phyloP scores from a whole-genome alignment of 2,113 vertebrate species.

The Trichechus manatus region DNA sequence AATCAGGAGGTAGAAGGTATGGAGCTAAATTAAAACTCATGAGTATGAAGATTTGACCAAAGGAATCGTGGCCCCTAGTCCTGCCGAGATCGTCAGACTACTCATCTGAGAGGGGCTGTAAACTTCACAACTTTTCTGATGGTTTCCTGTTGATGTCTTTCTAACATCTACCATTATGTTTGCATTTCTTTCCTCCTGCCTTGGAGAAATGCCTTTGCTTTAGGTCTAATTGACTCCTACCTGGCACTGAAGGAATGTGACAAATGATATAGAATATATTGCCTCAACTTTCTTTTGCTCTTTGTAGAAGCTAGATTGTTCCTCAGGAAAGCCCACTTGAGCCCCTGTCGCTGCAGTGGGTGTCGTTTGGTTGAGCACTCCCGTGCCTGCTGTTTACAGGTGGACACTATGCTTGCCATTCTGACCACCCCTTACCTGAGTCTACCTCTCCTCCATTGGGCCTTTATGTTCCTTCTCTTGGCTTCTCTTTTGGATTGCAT shows the following conservation, averaged over 20 bases:
- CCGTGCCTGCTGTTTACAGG: not conserved
- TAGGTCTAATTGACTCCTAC: slow-evolving; percentile 59
- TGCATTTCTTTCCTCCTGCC: slow-evolving; percentile 60
- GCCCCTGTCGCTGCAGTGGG: not conserved
- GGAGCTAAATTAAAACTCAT: not conserved
- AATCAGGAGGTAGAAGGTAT: not conserved
- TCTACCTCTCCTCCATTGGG: slow-evolving; percentile 73
- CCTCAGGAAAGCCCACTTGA: not conserved
- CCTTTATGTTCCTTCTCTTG: slow-evolving; percentile 77
- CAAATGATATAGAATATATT: slow-evolving; percentile 56
- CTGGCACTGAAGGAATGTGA: slow-evolving; percentile 59
- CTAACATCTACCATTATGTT: slow-evolving; percentile 40
- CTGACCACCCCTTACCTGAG: slow-evolving; percentile 75
- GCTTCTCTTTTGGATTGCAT: slow-evolving; percentile 66
- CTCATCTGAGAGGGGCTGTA: not conserved
- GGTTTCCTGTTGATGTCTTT: slow-evolving; percentile 55
- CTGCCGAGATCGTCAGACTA: not conserved
- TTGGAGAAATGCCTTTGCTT: slow-evolving; percentile 48
- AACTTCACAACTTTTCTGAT: slow-evolving; percentile 13
- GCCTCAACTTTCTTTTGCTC: slow-evolving; percentile 25
- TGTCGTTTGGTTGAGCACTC: not conserved
- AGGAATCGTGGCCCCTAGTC: not conserved
- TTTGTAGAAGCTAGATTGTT: slow-evolving; percentile 15
- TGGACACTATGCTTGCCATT: slow-evolving; percentile 50
- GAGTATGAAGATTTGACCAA: not conserved